phyloP scores from a whole-genome alignment of 2,113 vertebrate species.

The Azemiops feae region DNA sequence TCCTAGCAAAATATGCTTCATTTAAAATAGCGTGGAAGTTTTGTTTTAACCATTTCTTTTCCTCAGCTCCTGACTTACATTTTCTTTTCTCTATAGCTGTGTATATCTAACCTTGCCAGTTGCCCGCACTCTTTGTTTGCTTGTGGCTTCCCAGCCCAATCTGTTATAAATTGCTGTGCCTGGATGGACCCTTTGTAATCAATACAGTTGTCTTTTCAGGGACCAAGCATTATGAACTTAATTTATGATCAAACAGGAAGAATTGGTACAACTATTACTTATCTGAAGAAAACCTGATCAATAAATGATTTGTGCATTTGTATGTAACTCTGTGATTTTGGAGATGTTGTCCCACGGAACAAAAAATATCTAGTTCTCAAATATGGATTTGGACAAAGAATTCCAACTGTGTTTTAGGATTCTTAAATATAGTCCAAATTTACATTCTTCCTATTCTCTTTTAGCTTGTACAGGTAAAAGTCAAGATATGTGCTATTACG shows the following conservation, averaged over 20 bases:
- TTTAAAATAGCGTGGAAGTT: slow-evolving; percentile 49
- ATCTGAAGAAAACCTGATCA: background rate
- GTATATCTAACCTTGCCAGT: slow-evolving; percentile 57
- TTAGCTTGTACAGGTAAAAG: background rate
- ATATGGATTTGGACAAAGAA: background rate
- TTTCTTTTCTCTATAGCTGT: slow-evolving; percentile 57
- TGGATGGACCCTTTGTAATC: slow-evolving; percentile 33
- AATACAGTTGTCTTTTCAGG: slow-evolving; percentile 40
- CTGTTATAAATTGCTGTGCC: slow-evolving; percentile 47
- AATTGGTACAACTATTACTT: background rate
- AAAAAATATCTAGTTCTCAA: background rate
- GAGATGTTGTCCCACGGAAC: background rate
- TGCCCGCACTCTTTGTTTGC: slow-evolving; percentile 59
- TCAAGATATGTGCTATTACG: background rate
- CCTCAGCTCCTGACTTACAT: slow-evolving; percentile 46
- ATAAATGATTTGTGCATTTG: background rate
- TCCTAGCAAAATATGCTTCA: slow-evolving; percentile 42
- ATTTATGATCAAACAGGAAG: background rate
- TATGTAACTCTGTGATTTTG: background rate
- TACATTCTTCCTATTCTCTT: background rate
- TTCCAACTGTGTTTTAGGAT: background rate
- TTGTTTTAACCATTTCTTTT: slow-evolving; percentile 22
- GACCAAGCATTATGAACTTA: slow-evolving; percentile 35
- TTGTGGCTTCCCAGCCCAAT: slow-evolving; percentile 45
- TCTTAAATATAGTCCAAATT: background rate